These are phyloP conservation scores for Rhopalosiphum nymphaeae DNA, from an alignment of 2,888 invertebrate species.

Conservation along the genomic window DNA sequence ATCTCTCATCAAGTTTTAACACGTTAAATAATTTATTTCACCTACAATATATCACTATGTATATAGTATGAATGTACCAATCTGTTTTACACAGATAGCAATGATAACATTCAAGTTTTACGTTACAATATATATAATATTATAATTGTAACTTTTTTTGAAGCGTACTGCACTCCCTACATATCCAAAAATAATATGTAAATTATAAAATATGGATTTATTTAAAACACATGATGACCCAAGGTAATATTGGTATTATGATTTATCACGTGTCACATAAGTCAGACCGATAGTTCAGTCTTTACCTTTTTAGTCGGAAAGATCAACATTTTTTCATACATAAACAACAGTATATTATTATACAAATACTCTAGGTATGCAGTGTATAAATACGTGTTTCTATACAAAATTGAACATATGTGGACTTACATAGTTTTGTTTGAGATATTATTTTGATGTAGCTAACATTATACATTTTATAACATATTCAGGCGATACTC, in stretches of 20 bases:
- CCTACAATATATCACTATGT: neutral
- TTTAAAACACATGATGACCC: neutral
- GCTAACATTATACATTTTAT: too few relatives aligned
- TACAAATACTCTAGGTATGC: neutral
- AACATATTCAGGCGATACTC: neutral
- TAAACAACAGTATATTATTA: neutral
- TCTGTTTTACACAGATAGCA: neutral
- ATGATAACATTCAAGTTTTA: neutral
- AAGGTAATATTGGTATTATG: neutral
- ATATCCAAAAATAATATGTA: neutral
- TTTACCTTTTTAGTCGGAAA: neutral
- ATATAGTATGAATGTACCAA: neutral
- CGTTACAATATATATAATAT: neutral
- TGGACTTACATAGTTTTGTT: neutral
- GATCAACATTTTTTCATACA: neutral
- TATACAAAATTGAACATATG: neutral
- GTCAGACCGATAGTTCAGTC: neutral
- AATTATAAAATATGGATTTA: neutral
- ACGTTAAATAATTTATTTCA: neutral
- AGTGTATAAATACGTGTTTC: neutral
- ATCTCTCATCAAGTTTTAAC: constrained; percentile 11
- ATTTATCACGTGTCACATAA: neutral
- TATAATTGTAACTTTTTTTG: neutral
- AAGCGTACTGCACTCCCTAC: neutral
- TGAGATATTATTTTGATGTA: neutral